Conservation (phyloP, 2,888 invertebrate species). For the Ligdia adustata region DNA sequence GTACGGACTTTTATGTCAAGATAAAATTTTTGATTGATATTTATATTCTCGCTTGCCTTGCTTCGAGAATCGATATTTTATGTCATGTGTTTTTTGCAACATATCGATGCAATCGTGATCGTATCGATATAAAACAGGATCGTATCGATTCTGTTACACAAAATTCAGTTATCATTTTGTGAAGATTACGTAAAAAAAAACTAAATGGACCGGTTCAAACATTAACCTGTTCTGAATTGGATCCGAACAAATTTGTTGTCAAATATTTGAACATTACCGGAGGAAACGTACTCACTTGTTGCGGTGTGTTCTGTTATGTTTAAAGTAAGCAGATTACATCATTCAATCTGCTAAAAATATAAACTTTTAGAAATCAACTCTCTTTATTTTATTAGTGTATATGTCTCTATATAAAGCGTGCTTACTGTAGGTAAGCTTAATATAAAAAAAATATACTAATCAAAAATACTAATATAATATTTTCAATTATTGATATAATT, state of each 20-base stretch:
- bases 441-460: no score
- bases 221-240: conserved; percentile 4
- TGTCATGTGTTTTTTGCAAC: conserved; percentile 8
- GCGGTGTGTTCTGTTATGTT: conserved; percentile 13
- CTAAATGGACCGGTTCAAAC: conserved; percentile 4
- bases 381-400: no score
- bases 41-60: conserved; percentile 23
- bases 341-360: no score
- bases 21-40: conserved; percentile 19
- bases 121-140: conserved; percentile 5
- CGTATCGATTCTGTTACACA: conserved; percentile 2
- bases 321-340: conserved; percentile 3
- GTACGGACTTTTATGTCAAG: conserved; percentile 9
- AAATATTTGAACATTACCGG: conserved; percentile 18
- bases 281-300: conserved; percentile 5
- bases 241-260: conserved; percentile 10
- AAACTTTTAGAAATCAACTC: no score
- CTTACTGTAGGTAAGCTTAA: no score
- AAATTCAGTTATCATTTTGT: background rate
- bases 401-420: no score
- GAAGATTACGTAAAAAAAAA: background rate
- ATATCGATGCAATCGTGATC: conserved; percentile 12
- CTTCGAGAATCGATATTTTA: conserved; percentile 5
- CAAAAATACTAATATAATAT: no score
- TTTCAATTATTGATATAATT: no score